Conservation (phyloP, 2,797 vertebrate genomes). For the Thaleichthys pacificus region DNA sequence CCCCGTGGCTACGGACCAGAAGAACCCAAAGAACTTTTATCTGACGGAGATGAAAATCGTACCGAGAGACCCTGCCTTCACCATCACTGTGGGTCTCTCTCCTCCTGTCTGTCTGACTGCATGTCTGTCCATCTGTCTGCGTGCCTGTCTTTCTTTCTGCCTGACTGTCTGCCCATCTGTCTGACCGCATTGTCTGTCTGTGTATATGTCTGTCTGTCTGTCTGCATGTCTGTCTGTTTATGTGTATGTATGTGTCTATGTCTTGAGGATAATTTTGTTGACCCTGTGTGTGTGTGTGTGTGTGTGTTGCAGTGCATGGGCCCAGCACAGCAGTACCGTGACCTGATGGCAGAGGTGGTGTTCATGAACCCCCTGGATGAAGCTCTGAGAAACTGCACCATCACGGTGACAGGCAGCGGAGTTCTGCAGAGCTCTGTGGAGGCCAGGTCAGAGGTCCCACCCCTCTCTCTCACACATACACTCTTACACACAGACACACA, state of each 20-base stretch:
- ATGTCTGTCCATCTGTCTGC: background rate
- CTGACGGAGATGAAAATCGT: conserved; percentile 72
- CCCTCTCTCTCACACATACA: too few species aligned
- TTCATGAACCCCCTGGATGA: conserved; percentile 63
- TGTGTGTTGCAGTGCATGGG: background rate
- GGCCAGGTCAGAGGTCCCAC: conserved; percentile 2
- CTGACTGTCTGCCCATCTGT: too few species aligned
- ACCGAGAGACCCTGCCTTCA: conserved; percentile 63
- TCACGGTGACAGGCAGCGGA: conserved; percentile 62
- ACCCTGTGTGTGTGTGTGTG: too few species aligned
- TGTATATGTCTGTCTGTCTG: too few species aligned
- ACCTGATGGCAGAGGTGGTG: conserved; percentile 41
- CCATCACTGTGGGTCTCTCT: conserved; percentile 63
- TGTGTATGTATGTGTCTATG: too few species aligned
- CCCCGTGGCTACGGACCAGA: conserved; percentile 58
- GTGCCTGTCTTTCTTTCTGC: background rate
- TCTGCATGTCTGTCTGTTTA: too few species aligned
- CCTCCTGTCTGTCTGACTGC: background rate
- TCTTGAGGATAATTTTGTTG: too few species aligned
- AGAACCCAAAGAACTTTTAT: conserved; percentile 25
- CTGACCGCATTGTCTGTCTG: too few species aligned
- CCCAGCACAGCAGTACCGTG: background rate
- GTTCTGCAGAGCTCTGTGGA: conserved; percentile 50
- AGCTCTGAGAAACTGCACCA: conserved; percentile 58
- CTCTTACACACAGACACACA: too few species aligned